Base-by-base conservation (phyloP, 1,140 invertebrate genomes). In the Helicoverpa zea region DNA sequence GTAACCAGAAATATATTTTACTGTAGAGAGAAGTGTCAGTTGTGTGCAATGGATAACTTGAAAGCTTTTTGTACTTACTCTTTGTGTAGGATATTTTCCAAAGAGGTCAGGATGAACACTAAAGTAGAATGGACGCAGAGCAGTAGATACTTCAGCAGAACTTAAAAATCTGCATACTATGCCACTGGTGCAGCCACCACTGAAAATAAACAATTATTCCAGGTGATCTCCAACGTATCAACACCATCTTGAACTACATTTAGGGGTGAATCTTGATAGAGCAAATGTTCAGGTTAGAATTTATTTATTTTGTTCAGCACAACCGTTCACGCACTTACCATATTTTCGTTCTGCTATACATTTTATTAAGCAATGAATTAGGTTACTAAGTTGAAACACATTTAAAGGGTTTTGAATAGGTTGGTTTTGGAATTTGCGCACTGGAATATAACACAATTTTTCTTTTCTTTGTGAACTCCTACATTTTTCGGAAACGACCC, bases 31-130 rank as follows among this genome's bases (percentile, higher is more conserved):
- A 54, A 14, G 14, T 54, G 0, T 23, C 7, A 7, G 3, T 5
- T 43, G 35, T 2, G 56, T 11, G 11, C 5, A 11, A 43, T 29
- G n/a, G 5, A n/a, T 16, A n/a, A 58, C 11, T 58, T 35, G 18
- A 52, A 58, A 16, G 4, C 11, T 43, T 51, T 23, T 9, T 16
- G 10, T 85, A 90, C 93, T 95, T 94, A 98, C 98, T 89, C 97
- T 97, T 96, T 99, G 98, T 88, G 96, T 97, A 54, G 98, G 98
- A 96, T 98, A 97, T 92, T 98, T 97, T 75, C 98, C 98, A 96
- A 99, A 99, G 52, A 99, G 95, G 95, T 99, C 98, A 14, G 98
- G 98, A 96, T 99, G 98, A 23, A 99, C 98, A 64, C 97, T 97
- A 94, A 99, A 99, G 93, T 98, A 99, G 92, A 99, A 99, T 2